Percentiles rank a stretch among this genome's conserved stretches.
Evolutionary conservation across 2,797 vertebrate genomes (phyloP).

Genomic region (Chaenodraco wilsoni): DNA sequence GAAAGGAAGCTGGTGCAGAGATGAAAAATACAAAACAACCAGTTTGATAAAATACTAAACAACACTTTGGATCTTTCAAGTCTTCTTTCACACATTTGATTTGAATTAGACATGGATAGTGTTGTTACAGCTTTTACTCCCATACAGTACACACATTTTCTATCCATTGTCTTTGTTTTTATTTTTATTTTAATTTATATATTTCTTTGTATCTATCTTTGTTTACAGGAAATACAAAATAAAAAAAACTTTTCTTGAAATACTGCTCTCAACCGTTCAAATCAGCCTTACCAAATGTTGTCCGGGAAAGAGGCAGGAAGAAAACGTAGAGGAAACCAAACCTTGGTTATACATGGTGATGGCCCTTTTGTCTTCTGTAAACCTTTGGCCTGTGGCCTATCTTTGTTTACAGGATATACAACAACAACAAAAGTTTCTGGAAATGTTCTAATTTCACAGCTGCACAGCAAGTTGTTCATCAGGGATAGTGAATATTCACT

Average conservation of each 20-base stretch:
- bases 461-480: neutral
- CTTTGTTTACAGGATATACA: neutral
- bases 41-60: neutral
- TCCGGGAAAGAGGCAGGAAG: no score
- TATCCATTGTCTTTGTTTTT: no score
- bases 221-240: neutral
- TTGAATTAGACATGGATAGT: neutral
- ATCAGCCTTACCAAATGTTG: no score
- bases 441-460: neutral
- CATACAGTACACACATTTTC: no score
- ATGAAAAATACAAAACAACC: constrained; percentile 5
- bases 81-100: neutral
- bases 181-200: no score
- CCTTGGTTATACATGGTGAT: no score
- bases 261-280: no score
- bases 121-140: no score
- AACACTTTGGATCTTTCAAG: neutral
- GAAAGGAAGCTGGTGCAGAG: neutral
- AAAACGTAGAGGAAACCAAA: no score
- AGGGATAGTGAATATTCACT: neutral
- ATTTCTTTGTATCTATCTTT: neutral
- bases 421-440: neutral
- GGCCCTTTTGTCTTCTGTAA: no score
- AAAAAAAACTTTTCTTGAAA: neutral
- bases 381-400: neutral